Base-by-base conservation (phyloP, 2,888 invertebrate genomes). In the Brachypterus glaber region DNA sequence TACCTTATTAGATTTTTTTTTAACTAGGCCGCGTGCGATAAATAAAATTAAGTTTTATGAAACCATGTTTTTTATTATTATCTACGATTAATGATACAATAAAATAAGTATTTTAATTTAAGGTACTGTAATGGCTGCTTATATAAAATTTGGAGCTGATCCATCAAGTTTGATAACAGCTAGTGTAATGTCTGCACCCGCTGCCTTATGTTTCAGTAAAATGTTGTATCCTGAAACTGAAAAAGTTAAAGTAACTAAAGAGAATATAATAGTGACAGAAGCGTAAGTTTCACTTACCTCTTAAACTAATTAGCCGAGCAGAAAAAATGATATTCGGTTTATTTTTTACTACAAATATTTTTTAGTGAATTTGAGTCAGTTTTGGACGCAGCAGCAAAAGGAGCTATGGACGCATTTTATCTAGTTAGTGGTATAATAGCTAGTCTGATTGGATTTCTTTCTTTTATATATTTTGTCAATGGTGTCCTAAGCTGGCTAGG, bases 161-260 rank as follows among this genome's bases (percentile, higher is more conserved):
- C 80, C 96, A 0, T 77, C 85, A 0, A 88, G 95, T 63, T 68
- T 97, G 25, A 79, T 97, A 44, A 89, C 93, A 0, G 89, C 96
- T 0, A 88, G 89, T 44, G 83, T 97, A 1, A 95, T 97, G 95
- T 89, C 93, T 0, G 95, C 96, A 0, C 96, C 96, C 0, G 91
- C 92, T 0, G 85, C 95, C 0, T 65, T 97, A 17, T 90, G 89
- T 52, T 85, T 78, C 56, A 77, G 92, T 8, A 97, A 97, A 63
- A 70, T 98, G 0, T 73, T 93, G 53, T 83, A 86, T 69, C 97
- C 97, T 0, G 97, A 97, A 70, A 88, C 84, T 0, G 83, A 88
- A 54, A 71, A 79, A 39, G 82, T 88, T 0, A 70, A 76, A 45
- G 85, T 89, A 0, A 78, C 79, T 0, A 76, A 81, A 1, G 77